Conservation (phyloP, 2,888 invertebrate species). For the Leucania comma region DNA sequence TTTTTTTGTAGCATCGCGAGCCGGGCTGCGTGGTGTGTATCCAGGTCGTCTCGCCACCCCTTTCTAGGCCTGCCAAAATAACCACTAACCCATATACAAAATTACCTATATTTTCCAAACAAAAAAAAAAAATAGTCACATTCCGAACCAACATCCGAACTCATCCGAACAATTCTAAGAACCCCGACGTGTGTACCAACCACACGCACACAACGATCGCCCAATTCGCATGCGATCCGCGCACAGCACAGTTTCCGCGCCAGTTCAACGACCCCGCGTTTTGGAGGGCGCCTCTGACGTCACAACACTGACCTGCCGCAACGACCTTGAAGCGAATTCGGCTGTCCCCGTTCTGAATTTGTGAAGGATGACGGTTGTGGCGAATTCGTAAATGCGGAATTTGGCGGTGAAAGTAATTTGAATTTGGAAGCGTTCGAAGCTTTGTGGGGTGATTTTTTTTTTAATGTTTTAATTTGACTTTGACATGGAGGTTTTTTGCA, state of each 20-base stretch:
- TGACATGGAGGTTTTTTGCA: not conserved
- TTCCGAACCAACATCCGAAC: too few species aligned
- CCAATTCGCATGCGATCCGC: conserved; percentile 90
- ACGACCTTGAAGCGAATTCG: conserved; percentile 85
- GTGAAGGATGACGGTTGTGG: conserved; percentile 68
- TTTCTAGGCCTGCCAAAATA: too few species aligned
- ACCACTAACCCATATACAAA: too few species aligned
- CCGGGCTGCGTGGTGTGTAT: too few species aligned
- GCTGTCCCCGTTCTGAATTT: conserved; percentile 73
- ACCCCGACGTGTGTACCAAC: conserved; percentile 61
- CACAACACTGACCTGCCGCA: conserved; percentile 87
- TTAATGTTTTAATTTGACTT: not conserved
- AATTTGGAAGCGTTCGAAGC: conserved; percentile 36
- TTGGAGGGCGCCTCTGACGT: conserved; percentile 89
- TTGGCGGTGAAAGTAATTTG: conserved; percentile 54
- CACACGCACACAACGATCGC: conserved; percentile 83
- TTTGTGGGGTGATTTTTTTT: conserved; percentile 7
- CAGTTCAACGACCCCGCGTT: conserved; percentile 85
- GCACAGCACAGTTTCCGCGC: conserved; percentile 88
- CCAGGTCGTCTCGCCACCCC: too few species aligned
- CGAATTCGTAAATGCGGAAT: conserved; percentile 50
- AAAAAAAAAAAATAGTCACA: too few species aligned
- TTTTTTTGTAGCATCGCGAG: too few species aligned
- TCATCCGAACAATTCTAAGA: conserved; percentile 20
- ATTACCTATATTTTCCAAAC: too few species aligned